These are phyloP conservation scores for Myotis brandtii DNA, from an alignment of 2,113 vertebrate species.

Conservation along the genomic window DNA sequence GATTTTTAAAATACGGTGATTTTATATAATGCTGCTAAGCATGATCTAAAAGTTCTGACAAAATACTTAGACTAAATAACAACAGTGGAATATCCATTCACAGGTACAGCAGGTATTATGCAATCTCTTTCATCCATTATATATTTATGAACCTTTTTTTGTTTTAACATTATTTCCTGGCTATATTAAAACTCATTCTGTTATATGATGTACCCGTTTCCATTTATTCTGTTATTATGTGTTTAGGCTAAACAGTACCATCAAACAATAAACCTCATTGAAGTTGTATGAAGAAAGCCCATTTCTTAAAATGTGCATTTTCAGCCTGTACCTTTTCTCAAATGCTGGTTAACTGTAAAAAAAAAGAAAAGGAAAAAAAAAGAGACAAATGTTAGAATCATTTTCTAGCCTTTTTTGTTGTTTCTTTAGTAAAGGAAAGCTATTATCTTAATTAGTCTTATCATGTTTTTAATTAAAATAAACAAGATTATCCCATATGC, in stretches of 20 bases:
- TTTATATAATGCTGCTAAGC: neutral
- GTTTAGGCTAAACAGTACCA: neutral
- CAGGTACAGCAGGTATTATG: neutral
- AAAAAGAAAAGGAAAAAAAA: neutral
- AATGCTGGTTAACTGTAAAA: neutral
- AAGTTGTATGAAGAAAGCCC: neutral
- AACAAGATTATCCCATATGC: neutral
- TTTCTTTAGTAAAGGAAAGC: neutral
- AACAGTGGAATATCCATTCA: neutral
- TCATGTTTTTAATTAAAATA: constrained; percentile 46
- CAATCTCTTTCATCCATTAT: neutral
- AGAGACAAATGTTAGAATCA: neutral
- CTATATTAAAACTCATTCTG: constrained; percentile 7
- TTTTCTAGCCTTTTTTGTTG: neutral
- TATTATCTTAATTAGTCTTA: neutral
- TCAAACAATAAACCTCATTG: constrained; percentile 1
- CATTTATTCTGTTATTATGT: neutral
- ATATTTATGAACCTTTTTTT: constrained; percentile 8
- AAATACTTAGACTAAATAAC: neutral
- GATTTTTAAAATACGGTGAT: neutral
- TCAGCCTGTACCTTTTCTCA: neutral
- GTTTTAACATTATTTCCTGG: neutral
- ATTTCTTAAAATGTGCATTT: neutral
- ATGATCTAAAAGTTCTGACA: neutral
- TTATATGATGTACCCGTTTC: constrained; percentile 27